Evolutionary conservation across 2,113 vertebrate species (phyloP).

Genomic region (Pao palembangensis): DNA sequence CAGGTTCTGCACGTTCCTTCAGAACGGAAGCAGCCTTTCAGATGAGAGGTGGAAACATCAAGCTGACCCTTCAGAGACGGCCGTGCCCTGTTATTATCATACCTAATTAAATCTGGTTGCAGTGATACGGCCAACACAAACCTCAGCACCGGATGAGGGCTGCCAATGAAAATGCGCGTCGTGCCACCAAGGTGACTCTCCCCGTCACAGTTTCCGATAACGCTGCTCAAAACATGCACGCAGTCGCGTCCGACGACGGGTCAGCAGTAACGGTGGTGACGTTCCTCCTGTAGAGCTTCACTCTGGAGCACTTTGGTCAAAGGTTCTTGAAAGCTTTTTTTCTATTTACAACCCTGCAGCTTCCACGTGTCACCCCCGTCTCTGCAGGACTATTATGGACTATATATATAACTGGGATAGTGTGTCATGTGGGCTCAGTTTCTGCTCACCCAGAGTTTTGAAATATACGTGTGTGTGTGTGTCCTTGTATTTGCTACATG

Average conservation of each 20-base stretch:
- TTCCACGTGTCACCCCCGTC: conserved; percentile 35
- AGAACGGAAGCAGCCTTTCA: too few relatives aligned
- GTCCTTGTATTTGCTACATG: neutral
- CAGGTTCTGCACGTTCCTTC: neutral
- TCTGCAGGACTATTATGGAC: conserved; percentile 59
- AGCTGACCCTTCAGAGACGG: conserved; percentile 11
- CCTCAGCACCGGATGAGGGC: neutral
- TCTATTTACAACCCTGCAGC: conserved; percentile 35
- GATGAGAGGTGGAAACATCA: conserved; percentile 1
- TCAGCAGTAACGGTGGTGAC: neutral
- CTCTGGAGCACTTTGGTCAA: neutral
- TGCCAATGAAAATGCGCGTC: conserved; percentile 11
- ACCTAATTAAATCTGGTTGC: conserved; percentile 16
- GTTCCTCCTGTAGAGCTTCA: neutral
- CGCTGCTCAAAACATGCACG: neutral
- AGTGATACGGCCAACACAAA: conserved; percentile 17
- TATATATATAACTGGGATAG: conserved; percentile 68
- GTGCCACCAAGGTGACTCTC: neutral
- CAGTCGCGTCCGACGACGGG: neutral
- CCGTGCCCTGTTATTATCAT: conserved; percentile 40
- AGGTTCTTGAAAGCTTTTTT: conserved; percentile 20
- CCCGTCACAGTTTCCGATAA: neutral
- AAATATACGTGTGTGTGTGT: conserved; percentile 4
- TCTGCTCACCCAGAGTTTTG: conserved; percentile 41
- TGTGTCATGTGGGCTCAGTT: conserved; percentile 57